Percentiles rank a stretch among this genome's conserved stretches.
phyloP scores from a whole-genome alignment of 1,140 invertebrate species.

The Zaprionus kolodkinae region DNA sequence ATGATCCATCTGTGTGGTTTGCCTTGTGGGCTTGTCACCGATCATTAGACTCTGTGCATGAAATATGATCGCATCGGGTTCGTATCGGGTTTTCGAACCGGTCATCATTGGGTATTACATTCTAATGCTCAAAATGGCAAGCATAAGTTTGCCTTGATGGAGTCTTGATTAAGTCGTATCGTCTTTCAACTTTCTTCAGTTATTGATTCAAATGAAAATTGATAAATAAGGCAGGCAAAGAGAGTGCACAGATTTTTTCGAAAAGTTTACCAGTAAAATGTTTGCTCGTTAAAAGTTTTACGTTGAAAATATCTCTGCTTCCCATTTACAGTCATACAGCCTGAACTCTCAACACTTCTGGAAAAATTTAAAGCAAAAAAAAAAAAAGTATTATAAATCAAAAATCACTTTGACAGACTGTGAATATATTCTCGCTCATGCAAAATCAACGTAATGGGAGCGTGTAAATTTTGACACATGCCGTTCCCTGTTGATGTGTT shows the following conservation, averaged over 20 bases:
- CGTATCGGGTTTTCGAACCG: constrained; percentile 45
- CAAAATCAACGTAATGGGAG: constrained; percentile 71
- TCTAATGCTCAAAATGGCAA: constrained; percentile 69
- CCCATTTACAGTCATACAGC: background rate
- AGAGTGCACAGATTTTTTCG: background rate
- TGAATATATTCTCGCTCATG: constrained; percentile 58
- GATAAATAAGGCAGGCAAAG: background rate
- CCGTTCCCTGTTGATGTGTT: constrained; percentile 45
- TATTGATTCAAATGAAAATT: constrained; percentile 8
- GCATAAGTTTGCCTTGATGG: constrained; percentile 68
- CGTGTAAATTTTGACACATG: constrained; percentile 80
- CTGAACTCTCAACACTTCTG: constrained; percentile 14
- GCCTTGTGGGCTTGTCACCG: constrained; percentile 36
- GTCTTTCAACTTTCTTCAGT: constrained; percentile 49
- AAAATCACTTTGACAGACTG: constrained; percentile 42
- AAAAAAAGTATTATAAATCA: constrained; percentile 36
- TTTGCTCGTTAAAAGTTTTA: background rate
- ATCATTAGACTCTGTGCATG: constrained; percentile 48
- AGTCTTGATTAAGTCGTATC: constrained; percentile 69
- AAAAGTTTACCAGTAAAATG: background rate
- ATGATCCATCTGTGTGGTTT: constrained; percentile 33
- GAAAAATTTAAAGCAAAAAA: background rate
- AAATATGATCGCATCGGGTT: constrained; percentile 40
- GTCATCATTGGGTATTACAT: constrained; percentile 57
- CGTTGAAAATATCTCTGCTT: background rate